Evolutionary conservation across 2,888 invertebrate genomes (phyloP).

Genomic region (Conistra vaccinii): DNA sequence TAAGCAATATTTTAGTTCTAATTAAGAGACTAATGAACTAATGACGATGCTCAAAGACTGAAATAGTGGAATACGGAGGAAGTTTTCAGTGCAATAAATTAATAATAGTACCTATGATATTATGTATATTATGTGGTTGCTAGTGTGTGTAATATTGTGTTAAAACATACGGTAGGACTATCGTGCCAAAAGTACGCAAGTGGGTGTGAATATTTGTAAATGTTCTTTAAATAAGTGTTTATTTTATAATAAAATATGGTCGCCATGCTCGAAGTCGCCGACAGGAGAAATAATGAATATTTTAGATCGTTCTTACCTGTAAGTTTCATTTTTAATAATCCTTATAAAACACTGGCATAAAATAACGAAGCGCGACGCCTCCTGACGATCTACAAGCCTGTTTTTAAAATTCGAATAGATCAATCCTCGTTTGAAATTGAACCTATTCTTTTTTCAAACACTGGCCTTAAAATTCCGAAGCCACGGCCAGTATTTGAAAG

Average conservation of each 20-base stretch:
- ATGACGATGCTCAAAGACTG: conserved; percentile 55
- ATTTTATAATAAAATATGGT: conserved; percentile 76
- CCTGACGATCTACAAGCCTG: not conserved
- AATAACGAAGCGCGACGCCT: not conserved
- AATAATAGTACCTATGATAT: conserved; percentile 47
- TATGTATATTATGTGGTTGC: conserved; percentile 35
- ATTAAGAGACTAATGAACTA: conserved; percentile 40
- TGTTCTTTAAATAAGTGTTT: conserved; percentile 77
- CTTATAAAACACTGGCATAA: not conserved
- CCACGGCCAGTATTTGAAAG: conserved; percentile 55
- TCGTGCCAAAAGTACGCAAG: conserved; percentile 76
- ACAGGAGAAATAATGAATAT: conserved; percentile 82
- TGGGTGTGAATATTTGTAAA: conserved; percentile 78
- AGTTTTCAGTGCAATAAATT: conserved; percentile 58
- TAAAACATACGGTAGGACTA: conserved; percentile 60
- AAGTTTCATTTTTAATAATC: conserved; percentile 72
- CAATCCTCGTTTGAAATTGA: not conserved
- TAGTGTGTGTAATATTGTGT: conserved; percentile 62
- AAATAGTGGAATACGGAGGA: conserved; percentile 39
- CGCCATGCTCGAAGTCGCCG: conserved; percentile 80
- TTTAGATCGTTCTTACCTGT: conserved; percentile 87
- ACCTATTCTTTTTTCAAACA: conserved; percentile 30
- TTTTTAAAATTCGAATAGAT: conserved; percentile 5
- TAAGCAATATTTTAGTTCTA: conserved; percentile 47
- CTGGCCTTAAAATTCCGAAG: conserved; percentile 50